phyloP scores from a whole-genome alignment of 2,797 vertebrate genomes.

The Podarcis lilfordi region DNA sequence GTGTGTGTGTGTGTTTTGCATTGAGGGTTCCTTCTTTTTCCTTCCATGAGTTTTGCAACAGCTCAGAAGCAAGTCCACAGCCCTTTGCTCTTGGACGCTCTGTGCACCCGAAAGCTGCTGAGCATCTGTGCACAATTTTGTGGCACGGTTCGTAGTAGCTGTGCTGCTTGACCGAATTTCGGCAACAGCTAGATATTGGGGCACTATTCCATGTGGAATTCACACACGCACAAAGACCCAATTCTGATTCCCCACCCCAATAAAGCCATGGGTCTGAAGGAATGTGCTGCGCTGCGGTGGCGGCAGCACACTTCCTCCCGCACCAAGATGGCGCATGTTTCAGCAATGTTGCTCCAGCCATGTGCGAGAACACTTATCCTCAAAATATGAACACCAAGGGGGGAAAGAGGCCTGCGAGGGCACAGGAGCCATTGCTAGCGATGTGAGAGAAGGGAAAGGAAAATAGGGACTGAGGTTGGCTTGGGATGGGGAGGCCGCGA shows the following conservation, averaged over 20 bases:
- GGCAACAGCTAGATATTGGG: too few relatives aligned
- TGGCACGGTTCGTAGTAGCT: background rate
- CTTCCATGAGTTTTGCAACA: background rate
- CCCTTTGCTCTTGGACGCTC: too few relatives aligned
- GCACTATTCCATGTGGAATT: fast-evolving
- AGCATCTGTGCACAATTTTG: background rate
- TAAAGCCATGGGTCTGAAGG: background rate
- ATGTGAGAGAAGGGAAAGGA: too few relatives aligned
- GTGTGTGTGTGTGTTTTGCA: background rate
- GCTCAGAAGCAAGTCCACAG: background rate
- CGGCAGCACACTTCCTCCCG: background rate
- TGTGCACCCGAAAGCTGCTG: background rate
- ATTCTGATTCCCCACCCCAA: too few relatives aligned
- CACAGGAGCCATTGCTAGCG: too few relatives aligned
- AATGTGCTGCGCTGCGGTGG: background rate
- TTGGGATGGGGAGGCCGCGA: background rate
- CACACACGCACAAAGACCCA: background rate
- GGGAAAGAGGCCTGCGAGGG: background rate
- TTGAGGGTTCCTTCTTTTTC: too few relatives aligned
- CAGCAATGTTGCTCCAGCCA: fast-evolving
- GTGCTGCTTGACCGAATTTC: too few relatives aligned
- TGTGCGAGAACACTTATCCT: fast-evolving
- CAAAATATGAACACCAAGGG: too few relatives aligned
- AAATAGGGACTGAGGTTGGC: background rate
- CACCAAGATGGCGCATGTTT: background rate